Evolutionary conservation across 53 echinoderm and acorn worm genomes (phyloP).

Genomic region (Pentamera pediparva): DNA sequence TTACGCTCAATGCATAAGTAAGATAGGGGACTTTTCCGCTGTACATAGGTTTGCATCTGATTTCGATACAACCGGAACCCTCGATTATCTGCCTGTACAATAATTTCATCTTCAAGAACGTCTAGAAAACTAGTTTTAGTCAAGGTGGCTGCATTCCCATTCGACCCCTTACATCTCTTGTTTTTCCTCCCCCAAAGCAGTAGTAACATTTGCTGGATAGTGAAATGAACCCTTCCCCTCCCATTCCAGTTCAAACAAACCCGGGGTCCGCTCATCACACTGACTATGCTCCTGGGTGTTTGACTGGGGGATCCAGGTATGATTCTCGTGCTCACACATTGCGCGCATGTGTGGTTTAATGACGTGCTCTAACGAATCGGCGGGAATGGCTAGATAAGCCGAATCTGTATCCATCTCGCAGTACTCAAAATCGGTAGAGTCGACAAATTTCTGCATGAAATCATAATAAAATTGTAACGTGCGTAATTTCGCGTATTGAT

Average conservation of each 20-base stretch:
- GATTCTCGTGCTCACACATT: slow-evolving; percentile 33
- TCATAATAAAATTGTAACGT: slow-evolving; percentile 60
- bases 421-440: slow-evolving; percentile 39
- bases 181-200: slow-evolving; percentile 22
- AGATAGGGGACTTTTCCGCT: background rate
- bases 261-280: slow-evolving; percentile 51
- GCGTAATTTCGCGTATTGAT: too few species aligned
- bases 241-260: too few species aligned
- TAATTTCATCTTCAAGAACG: background rate
- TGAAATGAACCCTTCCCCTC: slow-evolving; percentile 12
- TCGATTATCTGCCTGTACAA: background rate
- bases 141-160: background rate
- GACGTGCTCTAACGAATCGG: slow-evolving; percentile 14
- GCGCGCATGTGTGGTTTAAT: slow-evolving; percentile 36
- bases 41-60: too few species aligned
- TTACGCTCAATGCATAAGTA: slow-evolving; percentile 1
- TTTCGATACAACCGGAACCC: background rate
- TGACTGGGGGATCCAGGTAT: slow-evolving; percentile 37
- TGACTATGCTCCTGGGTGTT: slow-evolving; percentile 6
- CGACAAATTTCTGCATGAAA: slow-evolving; percentile 38
- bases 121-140: background rate
- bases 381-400: slow-evolving; percentile 49
- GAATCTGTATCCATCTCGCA: slow-evolving; percentile 67
- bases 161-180: background rate
- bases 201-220: slow-evolving; percentile 49